phyloP scores from a whole-genome alignment of 2,797 vertebrate species.

The Pseudopleuronectes americanus region DNA sequence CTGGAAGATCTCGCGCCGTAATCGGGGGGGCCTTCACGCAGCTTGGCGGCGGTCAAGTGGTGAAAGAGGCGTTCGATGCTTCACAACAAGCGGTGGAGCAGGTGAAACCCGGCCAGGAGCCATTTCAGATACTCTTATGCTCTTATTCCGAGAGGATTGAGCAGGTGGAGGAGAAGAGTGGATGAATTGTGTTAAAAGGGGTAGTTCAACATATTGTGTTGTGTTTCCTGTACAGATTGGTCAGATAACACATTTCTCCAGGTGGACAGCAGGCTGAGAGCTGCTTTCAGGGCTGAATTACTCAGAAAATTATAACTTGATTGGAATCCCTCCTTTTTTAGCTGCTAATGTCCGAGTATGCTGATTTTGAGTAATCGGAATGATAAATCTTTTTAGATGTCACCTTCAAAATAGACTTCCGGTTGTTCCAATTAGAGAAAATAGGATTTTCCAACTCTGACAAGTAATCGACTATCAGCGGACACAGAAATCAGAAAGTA shows the following conservation, averaged over 20 bases:
- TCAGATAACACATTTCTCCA: neutral
- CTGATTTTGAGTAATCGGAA: neutral
- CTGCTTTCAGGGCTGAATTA: neutral
- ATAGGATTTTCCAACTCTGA: too few relatives aligned
- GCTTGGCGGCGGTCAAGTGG: neutral
- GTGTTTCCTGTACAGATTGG: too few relatives aligned
- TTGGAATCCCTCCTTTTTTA: too few relatives aligned
- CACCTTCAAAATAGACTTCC: neutral
- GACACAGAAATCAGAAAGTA: too few relatives aligned
- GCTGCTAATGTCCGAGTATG: too few relatives aligned
- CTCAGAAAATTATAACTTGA: neutral
- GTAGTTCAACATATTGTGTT: conserved; percentile 32
- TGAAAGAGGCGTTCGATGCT: too few relatives aligned
- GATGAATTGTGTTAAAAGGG: neutral
- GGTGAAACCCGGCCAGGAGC: conserved; percentile 25
- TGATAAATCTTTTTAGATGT: neutral
- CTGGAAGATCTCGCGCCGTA: too few relatives aligned
- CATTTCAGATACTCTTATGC: conserved; percentile 14
- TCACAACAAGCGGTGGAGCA: conserved; percentile 5
- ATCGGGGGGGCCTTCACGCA: neutral
- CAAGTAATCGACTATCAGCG: too few relatives aligned
- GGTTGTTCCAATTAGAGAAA: neutral
- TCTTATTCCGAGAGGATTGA: conserved; percentile 4
- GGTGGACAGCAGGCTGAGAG: too few relatives aligned
- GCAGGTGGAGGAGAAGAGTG: neutral